Evolutionary conservation across 2,888 invertebrate genomes (phyloP).

Genomic region (Tinea trinotella): DNA sequence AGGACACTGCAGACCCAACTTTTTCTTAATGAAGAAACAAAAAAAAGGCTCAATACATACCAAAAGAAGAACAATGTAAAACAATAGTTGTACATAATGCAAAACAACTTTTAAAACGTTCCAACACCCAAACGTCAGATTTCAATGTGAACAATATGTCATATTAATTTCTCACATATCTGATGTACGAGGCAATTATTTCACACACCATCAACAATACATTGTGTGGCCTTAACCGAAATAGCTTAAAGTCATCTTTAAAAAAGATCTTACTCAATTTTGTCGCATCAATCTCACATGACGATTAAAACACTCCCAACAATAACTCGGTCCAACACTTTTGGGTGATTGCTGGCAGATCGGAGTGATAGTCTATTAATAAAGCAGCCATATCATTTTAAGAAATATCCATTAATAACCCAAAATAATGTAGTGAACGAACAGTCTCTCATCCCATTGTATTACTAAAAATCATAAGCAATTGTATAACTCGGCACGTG

Average conservation of each 20-base stretch:
- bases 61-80: no score
- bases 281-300: slow-evolving; percentile 59
- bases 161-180: slow-evolving; percentile 11
- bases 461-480: slow-evolving; percentile 46
- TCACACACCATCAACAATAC: slow-evolving; percentile 10
- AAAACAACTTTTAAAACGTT: background rate
- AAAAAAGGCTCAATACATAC: no score
- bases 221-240: slow-evolving; percentile 10
- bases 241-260: slow-evolving; percentile 16
- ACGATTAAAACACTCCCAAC: slow-evolving; percentile 38
- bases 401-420: no score
- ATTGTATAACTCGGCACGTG: slow-evolving; percentile 38
- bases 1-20: no score
- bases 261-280: slow-evolving; percentile 36
- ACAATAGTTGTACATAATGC: no score
- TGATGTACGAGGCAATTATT: slow-evolving; percentile 13
- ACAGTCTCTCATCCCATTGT: slow-evolving; percentile 50
- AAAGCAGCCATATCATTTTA: no score
- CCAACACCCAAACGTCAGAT: background rate
- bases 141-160: background rate
- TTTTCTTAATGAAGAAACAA: no score
- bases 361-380: no score
- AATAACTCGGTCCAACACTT: no score
- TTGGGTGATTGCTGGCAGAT: no score
- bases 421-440: no score